A percentile compares a stretch with the other conserved stretches of the same genome.
Evolutionary conservation across 2,888 invertebrate species (phyloP).

Genomic region (Nomada fabriciana): DNA sequence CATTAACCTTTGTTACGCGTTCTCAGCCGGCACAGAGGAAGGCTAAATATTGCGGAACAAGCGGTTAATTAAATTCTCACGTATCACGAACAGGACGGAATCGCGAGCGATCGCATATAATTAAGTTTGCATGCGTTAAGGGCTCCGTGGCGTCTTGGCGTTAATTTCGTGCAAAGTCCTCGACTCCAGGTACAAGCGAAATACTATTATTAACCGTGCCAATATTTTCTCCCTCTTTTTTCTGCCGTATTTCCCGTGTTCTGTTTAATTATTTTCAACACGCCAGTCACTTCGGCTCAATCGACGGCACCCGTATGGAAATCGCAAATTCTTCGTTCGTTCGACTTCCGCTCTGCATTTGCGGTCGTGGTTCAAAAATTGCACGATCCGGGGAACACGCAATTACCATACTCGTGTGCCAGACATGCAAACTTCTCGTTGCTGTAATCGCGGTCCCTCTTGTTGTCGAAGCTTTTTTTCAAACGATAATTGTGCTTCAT

Average conservation of each 20-base stretch:
- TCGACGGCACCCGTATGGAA: conserved; percentile 35
- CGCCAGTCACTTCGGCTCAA: conserved; percentile 20
- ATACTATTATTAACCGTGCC: conserved; percentile 46
- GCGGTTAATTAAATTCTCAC: conserved; percentile 52
- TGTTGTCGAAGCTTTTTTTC: conserved; percentile 6
- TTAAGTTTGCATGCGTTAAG: conserved; percentile 57
- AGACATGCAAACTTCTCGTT: conserved; percentile 66
- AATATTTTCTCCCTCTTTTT: conserved; percentile 41
- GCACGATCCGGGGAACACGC: conserved; percentile 62
- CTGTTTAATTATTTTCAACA: conserved; percentile 57
- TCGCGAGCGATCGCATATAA: conserved; percentile 40
- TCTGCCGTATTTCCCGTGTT: conserved; percentile 13
- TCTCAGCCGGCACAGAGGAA: conserved; percentile 1
- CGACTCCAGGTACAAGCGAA: conserved; percentile 12
- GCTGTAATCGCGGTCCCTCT: conserved; percentile 11
- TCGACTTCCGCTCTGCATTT: conserved; percentile 47
- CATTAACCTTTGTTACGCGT: conserved; percentile 19
- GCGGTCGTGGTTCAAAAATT: conserved; percentile 44
- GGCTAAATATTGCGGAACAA: conserved; percentile 34
- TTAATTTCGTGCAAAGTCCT: conserved; percentile 44
- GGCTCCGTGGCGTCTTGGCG: conserved; percentile 29
- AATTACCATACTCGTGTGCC: conserved; percentile 74
- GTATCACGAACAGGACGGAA: conserved; percentile 39
- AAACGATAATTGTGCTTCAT: background rate
- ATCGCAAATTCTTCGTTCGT: conserved; percentile 45